These are phyloP conservation scores for Homalodisca vitripennis DNA, from an alignment of 1,140 invertebrate genomes.

Conservation along the genomic window DNA sequence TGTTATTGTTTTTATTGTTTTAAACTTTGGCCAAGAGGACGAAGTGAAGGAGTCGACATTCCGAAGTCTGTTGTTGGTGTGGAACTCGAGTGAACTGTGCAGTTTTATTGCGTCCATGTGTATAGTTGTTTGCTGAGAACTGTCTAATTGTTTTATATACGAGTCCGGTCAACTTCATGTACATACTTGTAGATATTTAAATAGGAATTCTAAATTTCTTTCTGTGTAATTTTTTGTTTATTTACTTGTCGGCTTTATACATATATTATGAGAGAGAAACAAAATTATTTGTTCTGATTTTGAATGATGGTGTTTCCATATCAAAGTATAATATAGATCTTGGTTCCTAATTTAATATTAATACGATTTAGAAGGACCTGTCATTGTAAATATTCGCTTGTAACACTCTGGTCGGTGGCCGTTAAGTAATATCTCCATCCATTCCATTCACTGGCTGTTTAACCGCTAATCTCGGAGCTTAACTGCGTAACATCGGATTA, in stretches of 20 bases:
- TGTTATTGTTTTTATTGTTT: constrained; percentile 24
- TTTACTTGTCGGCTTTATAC: constrained; percentile 22
- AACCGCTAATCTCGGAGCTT: no score
- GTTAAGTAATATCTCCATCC: background rate
- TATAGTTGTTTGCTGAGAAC: background rate
- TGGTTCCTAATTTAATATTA: constrained; percentile 37
- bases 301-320: constrained; percentile 18
- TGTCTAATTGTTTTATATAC: constrained; percentile 13
- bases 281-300: constrained; percentile 18
- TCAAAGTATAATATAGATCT: constrained; percentile 33
- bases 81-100: constrained; percentile 1
- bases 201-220: constrained; percentile 21
- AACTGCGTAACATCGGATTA: no score
- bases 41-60: constrained; percentile 19
- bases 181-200: constrained; percentile 29
- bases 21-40: background rate
- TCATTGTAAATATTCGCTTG: constrained; percentile 20
- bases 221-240: constrained; percentile 24
- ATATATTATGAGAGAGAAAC: constrained; percentile 10
- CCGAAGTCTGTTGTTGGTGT: constrained; percentile 28
- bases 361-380: constrained; percentile 18
- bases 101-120: constrained; percentile 26
- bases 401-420: background rate
- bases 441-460: background rate
- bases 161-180: constrained; percentile 6